Conservation (phyloP, 64 coral and sea anemone genomes). For the Porites lutea region DNA sequence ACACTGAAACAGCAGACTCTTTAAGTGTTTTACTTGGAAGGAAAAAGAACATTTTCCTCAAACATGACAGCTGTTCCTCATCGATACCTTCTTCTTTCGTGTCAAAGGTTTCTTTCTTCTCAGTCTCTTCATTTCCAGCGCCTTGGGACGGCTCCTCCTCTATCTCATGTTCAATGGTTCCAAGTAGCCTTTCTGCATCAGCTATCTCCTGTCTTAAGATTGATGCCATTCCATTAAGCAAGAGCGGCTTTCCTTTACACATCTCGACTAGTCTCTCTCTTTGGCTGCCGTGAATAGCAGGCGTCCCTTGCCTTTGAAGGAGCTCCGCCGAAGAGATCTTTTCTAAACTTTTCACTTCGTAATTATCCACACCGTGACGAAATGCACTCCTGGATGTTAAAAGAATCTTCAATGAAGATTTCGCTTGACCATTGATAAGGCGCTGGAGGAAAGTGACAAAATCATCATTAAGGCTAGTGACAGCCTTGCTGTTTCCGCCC, state of each 20-base stretch:
- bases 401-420: slow-evolving; percentile 9
- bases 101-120: slow-evolving; percentile 3
- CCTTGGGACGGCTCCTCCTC: neutral
- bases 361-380: neutral
- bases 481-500: neutral
- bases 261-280: neutral
- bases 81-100: slow-evolving; percentile 3
- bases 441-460: neutral
- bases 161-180: slow-evolving; percentile 6
- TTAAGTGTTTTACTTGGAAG: slow-evolving; percentile 16
- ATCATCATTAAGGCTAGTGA: neutral
- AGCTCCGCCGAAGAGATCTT: no score
- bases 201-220: slow-evolving; percentile 30
- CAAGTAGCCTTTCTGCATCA: slow-evolving; percentile 20
- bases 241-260: slow-evolving; percentile 19
- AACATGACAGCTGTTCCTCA: neutral
- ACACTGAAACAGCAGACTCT: slow-evolving; percentile 29
- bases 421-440: neutral
- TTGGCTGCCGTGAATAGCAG: neutral
- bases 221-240: slow-evolving; percentile 11
- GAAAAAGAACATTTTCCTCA: slow-evolving; percentile 29
- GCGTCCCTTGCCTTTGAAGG: neutral
- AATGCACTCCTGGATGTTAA: slow-evolving; percentile 13
- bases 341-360: no score
- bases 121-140: neutral